Base-by-base conservation (phyloP, 2,797 vertebrate genomes). In the Malacoctenus gilli region DNA sequence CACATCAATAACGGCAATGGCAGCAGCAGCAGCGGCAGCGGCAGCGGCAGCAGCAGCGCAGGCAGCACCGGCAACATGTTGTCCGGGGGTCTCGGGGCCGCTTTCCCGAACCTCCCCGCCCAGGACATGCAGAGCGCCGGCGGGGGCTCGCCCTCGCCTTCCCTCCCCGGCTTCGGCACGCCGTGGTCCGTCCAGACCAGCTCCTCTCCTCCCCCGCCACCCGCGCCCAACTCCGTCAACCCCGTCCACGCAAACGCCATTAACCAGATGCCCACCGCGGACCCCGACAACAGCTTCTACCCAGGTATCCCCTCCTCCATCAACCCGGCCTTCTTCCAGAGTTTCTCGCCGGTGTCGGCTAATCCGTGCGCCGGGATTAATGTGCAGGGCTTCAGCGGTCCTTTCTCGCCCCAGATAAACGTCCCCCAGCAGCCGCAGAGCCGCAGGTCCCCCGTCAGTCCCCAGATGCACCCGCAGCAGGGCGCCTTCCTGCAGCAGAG, bases 111-210 rank as follows among this genome's bases (percentile, higher is more conserved):
- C 85, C 91, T 96, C 83, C 93, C 94, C 61, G 76, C 90, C 87
- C 89, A 92, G 70, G 96, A 96, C 82, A 87, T 95, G 73, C 91
- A 93, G 85, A 91, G 85, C 82, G 81, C 89, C 67, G 80, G 83
- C 18, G 92, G 93, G 59, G 93, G 93, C 68, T 92, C 94, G 69
- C 85, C 91, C 15, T 93, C 95, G n/a, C 92, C 95, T 23, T 90
- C 92, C 68, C 89, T 96, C 68, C 90, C 94, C 15, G 93, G 94
- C 38, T 97, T 97, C 89, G 94, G 94, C 64, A 92, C 96, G 74
- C 95, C 96, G n/a, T 98, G 96, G 96, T 96, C 96, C 14, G 94
- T 97, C 51, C 95, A 95, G 86, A 94, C 94, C 72, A 95, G 92
- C 73, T 94, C 95, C 53, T 94, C 95, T 18, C 95, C 96, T 55